phyloP scores from a whole-genome alignment of 2,113 vertebrate genomes.

The Ovibos moschatus region DNA sequence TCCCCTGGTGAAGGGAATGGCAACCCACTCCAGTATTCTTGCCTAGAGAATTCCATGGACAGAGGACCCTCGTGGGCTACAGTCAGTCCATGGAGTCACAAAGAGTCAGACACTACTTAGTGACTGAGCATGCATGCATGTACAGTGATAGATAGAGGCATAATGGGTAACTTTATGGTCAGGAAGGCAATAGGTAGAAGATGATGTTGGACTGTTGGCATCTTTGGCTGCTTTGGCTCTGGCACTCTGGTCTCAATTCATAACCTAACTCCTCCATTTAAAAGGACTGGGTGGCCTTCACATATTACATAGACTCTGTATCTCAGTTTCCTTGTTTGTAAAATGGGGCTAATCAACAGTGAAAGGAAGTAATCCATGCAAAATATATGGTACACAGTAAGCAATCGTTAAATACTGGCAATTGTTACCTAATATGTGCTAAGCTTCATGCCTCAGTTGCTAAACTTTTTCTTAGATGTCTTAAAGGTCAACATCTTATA shows the following conservation, averaged over 20 bases:
- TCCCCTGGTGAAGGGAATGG: neutral
- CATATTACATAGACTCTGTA: neutral
- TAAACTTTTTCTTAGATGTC: neutral
- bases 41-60: neutral
- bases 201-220: neutral
- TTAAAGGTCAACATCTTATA: neutral
- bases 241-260: neutral
- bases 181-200: neutral
- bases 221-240: neutral
- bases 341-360: neutral
- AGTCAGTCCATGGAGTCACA: neutral
- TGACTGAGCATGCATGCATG: neutral
- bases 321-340: neutral
- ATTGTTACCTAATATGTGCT: neutral
- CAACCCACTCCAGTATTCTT: neutral
- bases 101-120: neutral
- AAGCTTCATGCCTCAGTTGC: neutral
- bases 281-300: neutral
- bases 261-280: neutral
- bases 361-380: neutral
- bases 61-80: neutral
- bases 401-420: neutral
- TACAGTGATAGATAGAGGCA: neutral
- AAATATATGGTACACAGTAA: neutral
- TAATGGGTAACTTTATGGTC: neutral